phyloP scores from a whole-genome alignment of 64 coral and sea anemone species.

The Pachyseris speciosa region DNA sequence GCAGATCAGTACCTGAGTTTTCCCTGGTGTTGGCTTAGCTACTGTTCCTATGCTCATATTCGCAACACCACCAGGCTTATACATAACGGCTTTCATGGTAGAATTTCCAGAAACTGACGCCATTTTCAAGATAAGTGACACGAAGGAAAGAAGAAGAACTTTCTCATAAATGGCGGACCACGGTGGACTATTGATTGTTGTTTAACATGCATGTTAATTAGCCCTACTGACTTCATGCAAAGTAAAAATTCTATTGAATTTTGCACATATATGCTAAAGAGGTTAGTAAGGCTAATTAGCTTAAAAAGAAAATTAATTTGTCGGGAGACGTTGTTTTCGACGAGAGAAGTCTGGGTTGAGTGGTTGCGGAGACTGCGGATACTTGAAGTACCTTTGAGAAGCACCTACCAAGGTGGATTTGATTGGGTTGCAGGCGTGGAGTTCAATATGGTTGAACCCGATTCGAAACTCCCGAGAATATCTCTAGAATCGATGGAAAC shows the following conservation, averaged over 20 bases:
- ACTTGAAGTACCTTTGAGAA: neutral
- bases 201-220: too few species aligned
- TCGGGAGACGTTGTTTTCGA: too few species aligned
- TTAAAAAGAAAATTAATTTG: too few species aligned
- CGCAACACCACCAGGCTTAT: constrained; percentile 74
- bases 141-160: neutral
- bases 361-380: too few species aligned
- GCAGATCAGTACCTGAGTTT: constrained; percentile 70
- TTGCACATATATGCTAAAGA: too few species aligned
- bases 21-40: constrained; percentile 45
- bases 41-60: constrained; percentile 62
- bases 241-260: too few species aligned
- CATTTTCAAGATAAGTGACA: neutral
- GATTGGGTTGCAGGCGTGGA: neutral
- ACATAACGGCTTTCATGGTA: constrained; percentile 85
- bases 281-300: too few species aligned
- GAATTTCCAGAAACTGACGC: neutral
- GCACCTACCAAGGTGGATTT: neutral
- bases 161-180: too few species aligned
- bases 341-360: too few species aligned
- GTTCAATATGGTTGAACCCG: constrained; percentile 54
- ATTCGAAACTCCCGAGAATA: constrained; percentile 39
- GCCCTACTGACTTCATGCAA: too few species aligned
- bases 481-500: neutral
- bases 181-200: too few species aligned